phyloP scores from a whole-genome alignment of 2,888 invertebrate genomes.

The Drosophila neutralis region DNA sequence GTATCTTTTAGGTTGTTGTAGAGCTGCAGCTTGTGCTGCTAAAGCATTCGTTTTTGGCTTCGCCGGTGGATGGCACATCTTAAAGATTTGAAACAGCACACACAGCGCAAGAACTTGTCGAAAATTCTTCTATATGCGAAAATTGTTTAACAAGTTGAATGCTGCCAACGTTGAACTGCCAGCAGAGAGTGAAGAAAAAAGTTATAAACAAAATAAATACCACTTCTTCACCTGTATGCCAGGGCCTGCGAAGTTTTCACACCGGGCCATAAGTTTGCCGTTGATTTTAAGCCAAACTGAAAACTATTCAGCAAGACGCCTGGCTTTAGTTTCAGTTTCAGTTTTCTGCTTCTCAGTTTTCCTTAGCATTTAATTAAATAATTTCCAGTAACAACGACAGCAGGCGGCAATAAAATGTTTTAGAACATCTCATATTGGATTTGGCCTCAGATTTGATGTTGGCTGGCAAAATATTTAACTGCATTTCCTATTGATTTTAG shows the following conservation, averaged over 20 bases:
- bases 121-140: constrained; percentile 74
- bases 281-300: constrained; percentile 53
- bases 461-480: constrained; percentile 79
- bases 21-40: constrained; percentile 38
- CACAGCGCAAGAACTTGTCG: constrained; percentile 64
- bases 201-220: constrained; percentile 1
- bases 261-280: constrained; percentile 71
- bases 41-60: constrained; percentile 26
- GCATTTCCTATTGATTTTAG: constrained; percentile 79
- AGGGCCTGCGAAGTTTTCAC: constrained; percentile 58
- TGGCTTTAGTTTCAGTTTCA: constrained; percentile 32
- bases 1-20: constrained; percentile 39
- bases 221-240: constrained; percentile 54
- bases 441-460: constrained; percentile 34
- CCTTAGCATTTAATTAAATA: constrained; percentile 72
- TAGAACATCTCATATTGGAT: constrained; percentile 60
- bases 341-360: constrained; percentile 37
- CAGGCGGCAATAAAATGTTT: constrained; percentile 45
- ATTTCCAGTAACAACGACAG: constrained; percentile 61
- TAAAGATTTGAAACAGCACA: constrained; percentile 68
- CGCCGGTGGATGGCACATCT: constrained; percentile 43
- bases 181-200: not conserved
- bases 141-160: constrained; percentile 78
- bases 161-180: constrained; percentile 51
- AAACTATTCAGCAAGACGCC: constrained; percentile 32